Base-by-base conservation (phyloP, 2,888 invertebrate species). In the Coremacera marginata region DNA sequence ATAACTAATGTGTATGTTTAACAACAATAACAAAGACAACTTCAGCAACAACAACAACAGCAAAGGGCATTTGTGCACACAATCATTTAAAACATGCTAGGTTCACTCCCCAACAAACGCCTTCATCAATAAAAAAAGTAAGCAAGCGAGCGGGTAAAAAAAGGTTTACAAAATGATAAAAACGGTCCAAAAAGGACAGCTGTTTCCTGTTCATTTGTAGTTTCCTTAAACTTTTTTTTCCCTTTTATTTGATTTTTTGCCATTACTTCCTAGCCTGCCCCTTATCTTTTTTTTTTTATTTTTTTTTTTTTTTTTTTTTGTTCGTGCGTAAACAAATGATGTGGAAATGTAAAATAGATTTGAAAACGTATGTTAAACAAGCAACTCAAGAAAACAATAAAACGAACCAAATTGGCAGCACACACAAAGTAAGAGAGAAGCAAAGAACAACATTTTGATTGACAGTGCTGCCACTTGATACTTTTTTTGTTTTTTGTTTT, bases 311-410 rank as follows among this genome's bases (percentile, higher is more conserved):
- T 44, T 19, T 22, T 5, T 25, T 52, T 34, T 73, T 9, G 22
- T 16, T 49, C 65, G 60, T 77, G 79, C 63, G 80, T 73, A 73
- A 86, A 83, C 84, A 86, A 85, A 86, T 86, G 86, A 86, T 84
- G 86, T 86, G 86, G 86, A 86, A 86, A 86, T 85, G 86, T 86
- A 86, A 86, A 86, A 86, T 86, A 84, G 84, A 86, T 86, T 85
- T 82, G 80, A 79, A 62, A 72, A 49, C 62, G 72, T 62, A 72
- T 49, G 72, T 34, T 60, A n/a, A 60, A 57, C 71, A 34, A n/a
- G 60, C 27, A 51, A 51, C 5, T 14, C 44, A 44, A 44, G 44
- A 44, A 44, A 44, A 44, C 44, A 44, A 44, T 44, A 44, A 44
- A 44, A 44, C 14, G 44, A 1, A 44, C 44, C 44, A 44, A 44